These are phyloP conservation scores for Phortica okadai DNA, from an alignment of 2,888 invertebrate genomes.

Conservation along the genomic window DNA sequence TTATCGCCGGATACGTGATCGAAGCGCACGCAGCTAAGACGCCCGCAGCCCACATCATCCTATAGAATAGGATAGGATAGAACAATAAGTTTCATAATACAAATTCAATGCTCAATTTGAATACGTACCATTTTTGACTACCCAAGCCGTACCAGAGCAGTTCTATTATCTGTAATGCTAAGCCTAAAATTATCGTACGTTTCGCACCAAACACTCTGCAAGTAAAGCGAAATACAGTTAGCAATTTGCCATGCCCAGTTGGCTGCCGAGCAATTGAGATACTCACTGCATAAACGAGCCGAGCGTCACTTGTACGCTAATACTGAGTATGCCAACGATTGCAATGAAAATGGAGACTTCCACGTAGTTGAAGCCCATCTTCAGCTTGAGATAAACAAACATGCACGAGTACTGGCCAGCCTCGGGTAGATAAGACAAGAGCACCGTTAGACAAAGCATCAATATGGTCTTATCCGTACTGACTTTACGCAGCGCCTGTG, in stretches of 20 bases:
- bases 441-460: constrained; percentile 97
- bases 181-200: constrained; percentile 97
- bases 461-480: constrained; percentile 97
- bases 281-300: constrained; percentile 85
- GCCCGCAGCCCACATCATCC: constrained; percentile 99
- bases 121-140: constrained; percentile 89
- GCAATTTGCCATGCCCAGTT: neutral
- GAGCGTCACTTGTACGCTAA: constrained; percentile 93
- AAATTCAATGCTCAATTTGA: neutral
- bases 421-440: constrained; percentile 98
- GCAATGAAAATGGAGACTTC: constrained; percentile 99
- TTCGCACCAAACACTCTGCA: constrained; percentile 87
- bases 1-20: constrained; percentile 98
- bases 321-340: constrained; percentile 96
- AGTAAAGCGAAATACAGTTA: neutral
- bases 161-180: constrained; percentile 97
- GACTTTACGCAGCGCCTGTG: constrained; percentile 88
- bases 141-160: constrained; percentile 98
- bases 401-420: constrained; percentile 99
- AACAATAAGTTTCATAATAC: neutral
- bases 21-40: constrained; percentile 96
- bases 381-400: constrained; percentile 98
- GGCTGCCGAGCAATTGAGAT: neutral
- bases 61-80: constrained; percentile 59
- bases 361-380: constrained; percentile 96